Percentiles rank a stretch among this genome's conserved stretches.
Conservation (phyloP, 1,140 invertebrate genomes). For the Polypedilum vanderplanki region DNA sequence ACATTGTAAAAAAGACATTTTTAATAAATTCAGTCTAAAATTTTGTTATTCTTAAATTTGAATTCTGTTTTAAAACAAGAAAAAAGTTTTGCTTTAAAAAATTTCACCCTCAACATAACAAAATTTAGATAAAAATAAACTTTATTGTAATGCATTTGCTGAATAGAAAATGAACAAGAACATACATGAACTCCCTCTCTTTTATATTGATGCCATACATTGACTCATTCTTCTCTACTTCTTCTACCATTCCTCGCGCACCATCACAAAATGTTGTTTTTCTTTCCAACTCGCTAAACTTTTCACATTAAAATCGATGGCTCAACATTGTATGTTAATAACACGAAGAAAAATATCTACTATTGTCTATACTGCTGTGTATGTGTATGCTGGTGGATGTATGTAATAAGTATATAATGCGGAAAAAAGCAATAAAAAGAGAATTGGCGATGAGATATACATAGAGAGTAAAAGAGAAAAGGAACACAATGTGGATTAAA, state of each 20-base stretch:
- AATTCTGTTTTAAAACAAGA: too few species aligned
- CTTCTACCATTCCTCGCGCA: not conserved
- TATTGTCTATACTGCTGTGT: too few species aligned
- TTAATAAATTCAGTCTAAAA: too few species aligned
- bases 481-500: not conserved
- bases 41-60: too few species aligned
- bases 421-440: constrained; percentile 19
- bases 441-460: constrained; percentile 3
- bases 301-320: constrained; percentile 28
- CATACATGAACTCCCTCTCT: not conserved
- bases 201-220: not conserved
- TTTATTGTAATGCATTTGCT: constrained; percentile 16
- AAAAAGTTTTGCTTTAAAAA: too few species aligned
- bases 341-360: not conserved
- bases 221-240: not conserved
- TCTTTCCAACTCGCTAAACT: constrained; percentile 26
- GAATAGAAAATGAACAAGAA: not conserved
- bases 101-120: too few species aligned
- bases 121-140: not conserved
- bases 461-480: not conserved
- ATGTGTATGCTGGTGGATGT: not conserved
- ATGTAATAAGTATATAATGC: not conserved
- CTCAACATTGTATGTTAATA: constrained; percentile 26
- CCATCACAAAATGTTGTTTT: not conserved
- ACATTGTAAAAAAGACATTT: too few species aligned